Evolutionary conservation across 2,888 invertebrate species (phyloP).

Genomic region (Hypolimnas misippus): DNA sequence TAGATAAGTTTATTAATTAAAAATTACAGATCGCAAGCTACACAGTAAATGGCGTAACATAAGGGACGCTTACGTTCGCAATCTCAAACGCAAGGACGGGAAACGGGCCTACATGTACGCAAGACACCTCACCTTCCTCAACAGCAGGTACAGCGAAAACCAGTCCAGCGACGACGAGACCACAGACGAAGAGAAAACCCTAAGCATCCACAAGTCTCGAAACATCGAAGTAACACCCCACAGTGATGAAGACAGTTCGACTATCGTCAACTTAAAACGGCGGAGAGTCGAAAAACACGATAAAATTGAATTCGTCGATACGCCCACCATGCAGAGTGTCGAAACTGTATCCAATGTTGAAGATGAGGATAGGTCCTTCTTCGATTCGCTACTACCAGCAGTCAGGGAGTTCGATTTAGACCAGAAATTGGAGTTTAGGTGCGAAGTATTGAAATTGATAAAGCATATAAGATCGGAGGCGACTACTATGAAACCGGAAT

Average conservation of each 20-base stretch:
- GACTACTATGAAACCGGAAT: conserved; percentile 49
- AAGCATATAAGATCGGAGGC: conserved; percentile 58
- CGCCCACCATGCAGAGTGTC: conserved; percentile 50
- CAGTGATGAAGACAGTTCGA: conserved; percentile 50
- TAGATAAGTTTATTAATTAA: neutral
- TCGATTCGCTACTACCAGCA: conserved; percentile 69
- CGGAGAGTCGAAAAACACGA: conserved; percentile 40
- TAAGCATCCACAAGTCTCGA: conserved; percentile 8
- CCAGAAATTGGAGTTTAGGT: conserved; percentile 68
- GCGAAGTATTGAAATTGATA: conserved; percentile 62
- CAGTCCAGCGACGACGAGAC: conserved; percentile 53
- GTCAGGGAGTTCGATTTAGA: conserved; percentile 67
- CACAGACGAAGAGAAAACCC: conserved; percentile 29
- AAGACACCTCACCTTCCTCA: conserved; percentile 63
- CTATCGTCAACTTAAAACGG: conserved; percentile 55
- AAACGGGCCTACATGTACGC: conserved; percentile 64
- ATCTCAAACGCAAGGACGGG: conserved; percentile 51
- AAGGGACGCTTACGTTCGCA: conserved; percentile 70
- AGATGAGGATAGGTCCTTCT: conserved; percentile 71
- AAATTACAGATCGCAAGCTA: conserved; percentile 62
- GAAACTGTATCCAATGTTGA: conserved; percentile 8
- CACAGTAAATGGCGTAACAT: conserved; percentile 75
- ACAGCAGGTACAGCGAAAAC: conserved; percentile 51
- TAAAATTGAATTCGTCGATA: conserved; percentile 62
- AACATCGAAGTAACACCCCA: conserved; percentile 19